These are phyloP conservation scores for Sebastes hubbsi DNA, from an alignment of 2,797 vertebrate genomes.

Conservation along the genomic window DNA sequence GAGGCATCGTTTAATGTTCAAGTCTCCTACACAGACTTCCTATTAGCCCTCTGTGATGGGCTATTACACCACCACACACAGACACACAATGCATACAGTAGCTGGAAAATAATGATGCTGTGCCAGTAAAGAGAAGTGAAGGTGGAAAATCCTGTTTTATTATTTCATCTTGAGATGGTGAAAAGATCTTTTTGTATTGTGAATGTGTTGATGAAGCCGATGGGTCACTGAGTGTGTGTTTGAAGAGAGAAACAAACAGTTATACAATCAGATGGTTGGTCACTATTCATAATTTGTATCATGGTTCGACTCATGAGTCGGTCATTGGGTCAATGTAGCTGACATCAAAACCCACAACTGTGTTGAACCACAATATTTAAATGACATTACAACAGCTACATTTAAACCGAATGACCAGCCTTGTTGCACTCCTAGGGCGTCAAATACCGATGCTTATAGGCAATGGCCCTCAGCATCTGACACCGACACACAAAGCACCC, in stretches of 20 bases:
- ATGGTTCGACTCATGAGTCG: not conserved
- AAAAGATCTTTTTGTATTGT: not conserved
- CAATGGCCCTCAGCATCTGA: too few relatives aligned
- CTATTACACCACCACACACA: not conserved
- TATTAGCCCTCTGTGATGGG: slow-evolving; percentile 11
- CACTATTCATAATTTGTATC: not conserved
- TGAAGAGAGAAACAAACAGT: not conserved
- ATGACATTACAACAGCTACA: too few relatives aligned
- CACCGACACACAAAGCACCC: too few relatives aligned
- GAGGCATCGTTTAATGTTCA: slow-evolving; percentile 26
- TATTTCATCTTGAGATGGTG: not conserved
- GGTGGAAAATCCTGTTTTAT: slow-evolving; percentile 1
- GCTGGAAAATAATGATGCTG: not conserved
- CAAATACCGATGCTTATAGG: too few relatives aligned
- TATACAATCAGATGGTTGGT: not conserved
- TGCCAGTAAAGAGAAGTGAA: not conserved
- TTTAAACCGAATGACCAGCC: too few relatives aligned
- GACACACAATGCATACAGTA: not conserved
- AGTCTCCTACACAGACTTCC: not conserved
- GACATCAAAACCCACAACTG: too few relatives aligned
- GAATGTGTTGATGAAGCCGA: not conserved
- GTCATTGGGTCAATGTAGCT: not conserved
- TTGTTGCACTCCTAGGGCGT: rapidly evolving
- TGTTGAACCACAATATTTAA: too few relatives aligned
- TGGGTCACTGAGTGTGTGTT: not conserved